Evolutionary conservation across 2,113 vertebrate genomes (phyloP), one percentile per base, ranked within the genome.

Genomic region (Grammomys surdaster): DNA sequence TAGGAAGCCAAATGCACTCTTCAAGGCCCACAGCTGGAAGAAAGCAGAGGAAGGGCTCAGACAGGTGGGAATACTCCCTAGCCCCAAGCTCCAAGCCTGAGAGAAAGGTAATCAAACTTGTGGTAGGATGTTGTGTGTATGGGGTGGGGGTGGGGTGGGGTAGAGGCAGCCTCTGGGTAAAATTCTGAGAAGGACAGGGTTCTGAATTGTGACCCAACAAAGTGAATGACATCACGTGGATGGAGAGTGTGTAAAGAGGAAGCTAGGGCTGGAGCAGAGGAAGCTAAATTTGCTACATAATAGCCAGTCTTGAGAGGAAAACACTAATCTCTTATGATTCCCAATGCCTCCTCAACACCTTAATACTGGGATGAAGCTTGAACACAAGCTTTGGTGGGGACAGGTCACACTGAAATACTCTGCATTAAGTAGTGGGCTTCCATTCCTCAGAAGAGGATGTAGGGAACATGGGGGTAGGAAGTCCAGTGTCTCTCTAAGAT

Each of bases 161-260:
- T 63, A 43, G 63, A 58, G 73, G 88, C 5, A 40, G 63, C 31
- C 46, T 46, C 72, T 20, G 40, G 76, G 67, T n/a, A 40, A 70
- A 90, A 51, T 54, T 91, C 90, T 77, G 90, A 80, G 60, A 65
- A 48, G 33, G 31, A 16, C 65, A 92, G 67, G 67, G 31, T 43
- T n/a, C 33, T 56, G 19, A 60, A 40, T 60, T 69, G 40, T 73
- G 69, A 75, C 80, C n/a, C 51, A 58, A 33, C 31, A n/a, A n/a
- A 46, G 20, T 63, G 40, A 31, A 7, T 70, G 76, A 51, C 36
- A 69, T 69, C 46, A 75, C 4, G 3, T 85, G 31, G 40, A 19
- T 22, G 28, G 7, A 17, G 19, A 28, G 8, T 60, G 51, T 70
- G 22, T 70, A 56, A 48, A 67, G 43, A 67, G 58, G 60, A 77